phyloP scores from a whole-genome alignment of 2,113 vertebrate genomes.

The Machaerirhynchus nigripectus region DNA sequence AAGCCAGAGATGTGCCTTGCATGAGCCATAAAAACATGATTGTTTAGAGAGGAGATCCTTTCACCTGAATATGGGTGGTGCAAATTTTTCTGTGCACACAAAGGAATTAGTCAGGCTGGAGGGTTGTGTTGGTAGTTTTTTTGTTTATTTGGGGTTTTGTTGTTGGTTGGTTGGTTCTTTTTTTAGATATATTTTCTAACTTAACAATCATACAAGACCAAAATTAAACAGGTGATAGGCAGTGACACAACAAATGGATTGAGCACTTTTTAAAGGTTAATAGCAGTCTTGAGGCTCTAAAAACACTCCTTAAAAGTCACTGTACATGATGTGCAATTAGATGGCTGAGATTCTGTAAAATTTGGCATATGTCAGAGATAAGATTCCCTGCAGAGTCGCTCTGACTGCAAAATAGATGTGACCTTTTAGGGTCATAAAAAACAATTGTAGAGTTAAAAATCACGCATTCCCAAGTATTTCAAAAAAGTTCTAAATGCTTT shows the following conservation, averaged over 20 bases:
- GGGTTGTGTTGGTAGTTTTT: background rate
- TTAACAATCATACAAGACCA: background rate
- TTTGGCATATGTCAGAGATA: slow-evolving; percentile 15
- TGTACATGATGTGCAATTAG: slow-evolving; percentile 40
- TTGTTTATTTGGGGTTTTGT: background rate
- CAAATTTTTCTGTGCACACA: background rate
- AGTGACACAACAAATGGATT: background rate
- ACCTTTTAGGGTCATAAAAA: slow-evolving; percentile 5
- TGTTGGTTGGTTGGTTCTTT: background rate
- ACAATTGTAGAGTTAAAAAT: background rate
- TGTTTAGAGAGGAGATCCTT: background rate
- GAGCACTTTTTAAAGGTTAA: slow-evolving; percentile 52
- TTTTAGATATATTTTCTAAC: background rate
- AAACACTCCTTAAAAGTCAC: slow-evolving; percentile 40
- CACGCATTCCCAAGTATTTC: background rate
- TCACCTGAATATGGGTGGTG: background rate
- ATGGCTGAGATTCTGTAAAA: slow-evolving; percentile 31
- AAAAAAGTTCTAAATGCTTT: background rate
- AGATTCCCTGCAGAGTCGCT: background rate
- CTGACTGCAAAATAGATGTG: slow-evolving; percentile 14
- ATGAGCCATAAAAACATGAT: background rate
- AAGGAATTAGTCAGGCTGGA: background rate
- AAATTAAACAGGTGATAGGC: background rate
- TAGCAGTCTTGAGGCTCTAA: background rate
- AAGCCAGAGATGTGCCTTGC: background rate